Evolutionary conservation across 2,797 vertebrate species (phyloP).

Genomic region (Steatocranus sp.): DNA sequence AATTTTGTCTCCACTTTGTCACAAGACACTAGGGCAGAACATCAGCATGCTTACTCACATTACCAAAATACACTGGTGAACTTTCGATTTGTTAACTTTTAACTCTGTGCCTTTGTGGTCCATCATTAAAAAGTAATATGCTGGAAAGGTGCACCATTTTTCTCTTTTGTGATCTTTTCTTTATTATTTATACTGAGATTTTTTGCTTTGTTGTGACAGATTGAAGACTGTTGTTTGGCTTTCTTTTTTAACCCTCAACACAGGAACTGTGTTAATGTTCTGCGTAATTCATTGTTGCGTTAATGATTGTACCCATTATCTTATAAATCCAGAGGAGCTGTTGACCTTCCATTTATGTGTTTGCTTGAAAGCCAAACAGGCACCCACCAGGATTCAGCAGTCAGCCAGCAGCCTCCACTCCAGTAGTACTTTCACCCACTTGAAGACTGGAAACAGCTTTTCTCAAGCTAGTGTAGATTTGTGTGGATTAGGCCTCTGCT

Average conservation of each 20-base stretch:
- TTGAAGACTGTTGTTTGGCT: neutral
- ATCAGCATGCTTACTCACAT: neutral
- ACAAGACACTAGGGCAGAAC: neutral
- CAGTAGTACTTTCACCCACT: constrained; percentile 66
- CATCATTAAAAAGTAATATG: neutral
- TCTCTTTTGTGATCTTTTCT: neutral
- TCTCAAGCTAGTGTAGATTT: constrained; percentile 69
- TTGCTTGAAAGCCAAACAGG: constrained; percentile 59
- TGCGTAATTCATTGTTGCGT: constrained; percentile 34
- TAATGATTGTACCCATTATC: constrained; percentile 48
- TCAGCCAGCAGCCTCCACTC: constrained; percentile 68
- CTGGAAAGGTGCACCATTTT: neutral
- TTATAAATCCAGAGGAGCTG: constrained; percentile 47
- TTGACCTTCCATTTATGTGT: constrained; percentile 65
- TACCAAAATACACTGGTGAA: neutral
- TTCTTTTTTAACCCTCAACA: neutral
- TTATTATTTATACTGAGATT: neutral
- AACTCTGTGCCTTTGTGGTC: neutral
- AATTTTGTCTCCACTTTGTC: neutral
- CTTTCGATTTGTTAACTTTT: neutral
- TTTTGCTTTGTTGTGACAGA: neutral
- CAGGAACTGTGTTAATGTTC: neutral
- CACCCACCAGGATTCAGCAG: constrained; percentile 52
- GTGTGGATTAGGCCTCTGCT: constrained; percentile 65
- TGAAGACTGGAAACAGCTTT: constrained; percentile 71